A percentile compares a stretch with the other conserved stretches of the same genome.
Conservation (phyloP, 2,888 invertebrate genomes). For the Pycnomerus fuliginosus region DNA sequence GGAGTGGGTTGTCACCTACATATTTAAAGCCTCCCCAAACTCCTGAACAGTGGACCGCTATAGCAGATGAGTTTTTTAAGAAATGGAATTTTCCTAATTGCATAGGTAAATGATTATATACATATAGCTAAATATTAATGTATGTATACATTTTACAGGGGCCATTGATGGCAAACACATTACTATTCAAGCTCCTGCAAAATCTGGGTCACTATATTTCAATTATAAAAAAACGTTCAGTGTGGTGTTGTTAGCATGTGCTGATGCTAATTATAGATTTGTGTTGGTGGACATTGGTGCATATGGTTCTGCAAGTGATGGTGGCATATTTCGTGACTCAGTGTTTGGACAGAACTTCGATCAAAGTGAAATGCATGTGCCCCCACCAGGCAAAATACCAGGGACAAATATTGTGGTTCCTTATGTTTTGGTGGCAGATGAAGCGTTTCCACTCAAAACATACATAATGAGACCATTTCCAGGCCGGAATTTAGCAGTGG, state of each 20-base stretch:
- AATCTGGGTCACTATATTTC: slow-evolving; percentile 36
- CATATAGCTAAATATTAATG: slow-evolving; percentile 5
- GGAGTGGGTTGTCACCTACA: slow-evolving; percentile 26
- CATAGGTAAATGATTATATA: slow-evolving; percentile 33
- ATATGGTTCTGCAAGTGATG: slow-evolving; percentile 40
- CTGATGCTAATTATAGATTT: slow-evolving; percentile 40
- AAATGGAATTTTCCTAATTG: slow-evolving; percentile 32
- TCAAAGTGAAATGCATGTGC: slow-evolving; percentile 13
- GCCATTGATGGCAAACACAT: slow-evolving; percentile 13
- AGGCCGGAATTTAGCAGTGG: not conserved
- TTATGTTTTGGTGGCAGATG: slow-evolving; percentile 23
- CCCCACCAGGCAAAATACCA: too few relatives aligned
- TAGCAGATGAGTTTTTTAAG: too few relatives aligned
- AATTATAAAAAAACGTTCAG: slow-evolving; percentile 41
- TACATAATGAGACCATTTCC: too few relatives aligned
- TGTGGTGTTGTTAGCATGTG: slow-evolving; percentile 40
- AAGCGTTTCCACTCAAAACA: slow-evolving; percentile 23
- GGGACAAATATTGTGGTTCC: too few relatives aligned
- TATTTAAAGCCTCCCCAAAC: not conserved
- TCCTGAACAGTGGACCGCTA: slow-evolving; percentile 1
- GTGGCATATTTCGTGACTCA: slow-evolving; percentile 30
- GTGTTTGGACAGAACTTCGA: slow-evolving; percentile 15
- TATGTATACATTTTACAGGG: not conserved
- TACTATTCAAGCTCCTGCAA: slow-evolving; percentile 31
- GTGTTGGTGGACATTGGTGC: slow-evolving; percentile 38